Evolutionary conservation across 2,113 vertebrate species (phyloP).

Genomic region (Centropristis striata): DNA sequence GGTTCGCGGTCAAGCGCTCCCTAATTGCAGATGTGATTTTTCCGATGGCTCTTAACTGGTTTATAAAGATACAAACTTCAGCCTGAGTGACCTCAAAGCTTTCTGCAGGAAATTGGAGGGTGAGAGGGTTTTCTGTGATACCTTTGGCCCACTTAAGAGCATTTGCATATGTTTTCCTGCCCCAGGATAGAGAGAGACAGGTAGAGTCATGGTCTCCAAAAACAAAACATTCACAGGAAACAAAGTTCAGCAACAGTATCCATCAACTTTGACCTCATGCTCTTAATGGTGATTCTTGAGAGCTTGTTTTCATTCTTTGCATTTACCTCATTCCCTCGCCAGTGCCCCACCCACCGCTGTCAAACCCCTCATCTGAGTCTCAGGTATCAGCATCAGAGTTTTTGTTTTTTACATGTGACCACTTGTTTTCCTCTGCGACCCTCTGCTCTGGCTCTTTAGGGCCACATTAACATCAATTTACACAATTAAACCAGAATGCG

Average conservation of each 20-base stretch:
- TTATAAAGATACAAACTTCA: slow-evolving; percentile 36
- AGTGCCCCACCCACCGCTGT: background rate
- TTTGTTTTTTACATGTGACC: slow-evolving; percentile 13
- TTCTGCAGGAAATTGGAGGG: slow-evolving; percentile 46
- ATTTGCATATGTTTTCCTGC: slow-evolving; percentile 33
- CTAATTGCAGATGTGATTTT: slow-evolving; percentile 53
- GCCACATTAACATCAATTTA: slow-evolving; percentile 60
- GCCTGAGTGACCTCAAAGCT: slow-evolving; percentile 36
- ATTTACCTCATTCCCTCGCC: slow-evolving; percentile 49
- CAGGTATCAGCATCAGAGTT: slow-evolving; percentile 5
- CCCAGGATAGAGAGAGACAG: slow-evolving; percentile 20
- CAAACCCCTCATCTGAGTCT: slow-evolving; percentile 6
- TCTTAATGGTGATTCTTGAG: slow-evolving; percentile 38
- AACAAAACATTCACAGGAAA: slow-evolving; percentile 35
- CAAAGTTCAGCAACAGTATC: slow-evolving; percentile 45
- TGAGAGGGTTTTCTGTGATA: slow-evolving; percentile 28
- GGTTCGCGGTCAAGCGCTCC: slow-evolving; percentile 21
- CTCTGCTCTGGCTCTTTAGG: slow-evolving; percentile 37
- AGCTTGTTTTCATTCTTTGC: slow-evolving; percentile 69
- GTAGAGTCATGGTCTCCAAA: slow-evolving; percentile 18
- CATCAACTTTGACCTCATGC: slow-evolving; percentile 50
- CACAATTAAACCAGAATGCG: slow-evolving; percentile 69
- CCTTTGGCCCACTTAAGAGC: slow-evolving; percentile 44
- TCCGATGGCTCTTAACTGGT: slow-evolving; percentile 31
- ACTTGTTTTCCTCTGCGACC: slow-evolving; percentile 56